Evolutionary conservation across 2,113 vertebrate species (phyloP).

Genomic region (Paedocypris sp.): DNA sequence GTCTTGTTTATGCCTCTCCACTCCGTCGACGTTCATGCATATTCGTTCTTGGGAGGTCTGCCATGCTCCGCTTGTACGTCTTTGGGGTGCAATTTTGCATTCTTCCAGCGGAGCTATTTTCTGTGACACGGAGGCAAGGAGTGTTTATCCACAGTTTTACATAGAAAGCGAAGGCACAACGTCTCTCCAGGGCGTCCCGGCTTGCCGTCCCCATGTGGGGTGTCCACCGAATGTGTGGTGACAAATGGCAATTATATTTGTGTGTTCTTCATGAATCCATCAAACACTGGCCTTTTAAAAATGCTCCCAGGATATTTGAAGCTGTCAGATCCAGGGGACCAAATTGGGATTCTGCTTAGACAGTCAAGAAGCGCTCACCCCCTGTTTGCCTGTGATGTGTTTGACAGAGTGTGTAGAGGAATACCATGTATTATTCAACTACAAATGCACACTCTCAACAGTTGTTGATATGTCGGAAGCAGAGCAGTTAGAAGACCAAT

Average conservation of each 20-base stretch:
- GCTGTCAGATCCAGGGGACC: constrained; percentile 66
- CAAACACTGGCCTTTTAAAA: constrained; percentile 75
- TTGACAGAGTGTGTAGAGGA: constrained; percentile 65
- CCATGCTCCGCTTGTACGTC: constrained; percentile 39
- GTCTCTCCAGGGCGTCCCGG: constrained; percentile 31
- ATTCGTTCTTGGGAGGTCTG: constrained; percentile 47
- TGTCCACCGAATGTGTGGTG: constrained; percentile 56
- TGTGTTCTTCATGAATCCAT: constrained; percentile 76
- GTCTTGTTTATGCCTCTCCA: constrained; percentile 58
- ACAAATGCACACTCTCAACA: constrained; percentile 68
- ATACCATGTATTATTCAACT: constrained; percentile 71
- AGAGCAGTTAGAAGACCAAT: constrained; percentile 59
- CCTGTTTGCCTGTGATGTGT: constrained; percentile 63
- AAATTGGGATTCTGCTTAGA: constrained; percentile 72
- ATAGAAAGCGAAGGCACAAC: constrained; percentile 47
- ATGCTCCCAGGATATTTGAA: constrained; percentile 69
- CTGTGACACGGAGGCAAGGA: constrained; percentile 53
- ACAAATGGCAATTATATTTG: constrained; percentile 78
- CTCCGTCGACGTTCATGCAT: constrained; percentile 54
- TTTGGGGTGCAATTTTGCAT: constrained; percentile 61
- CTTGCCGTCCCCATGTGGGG: constrained; percentile 55
- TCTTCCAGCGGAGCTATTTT: constrained; percentile 63
- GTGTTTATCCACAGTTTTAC: constrained; percentile 63
- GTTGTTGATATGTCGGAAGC: constrained; percentile 66
- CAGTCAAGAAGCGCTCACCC: constrained; percentile 64